Evolutionary conservation across 1,140 invertebrate genomes (phyloP).

Genomic region (Camponotus vicinus): DNA sequence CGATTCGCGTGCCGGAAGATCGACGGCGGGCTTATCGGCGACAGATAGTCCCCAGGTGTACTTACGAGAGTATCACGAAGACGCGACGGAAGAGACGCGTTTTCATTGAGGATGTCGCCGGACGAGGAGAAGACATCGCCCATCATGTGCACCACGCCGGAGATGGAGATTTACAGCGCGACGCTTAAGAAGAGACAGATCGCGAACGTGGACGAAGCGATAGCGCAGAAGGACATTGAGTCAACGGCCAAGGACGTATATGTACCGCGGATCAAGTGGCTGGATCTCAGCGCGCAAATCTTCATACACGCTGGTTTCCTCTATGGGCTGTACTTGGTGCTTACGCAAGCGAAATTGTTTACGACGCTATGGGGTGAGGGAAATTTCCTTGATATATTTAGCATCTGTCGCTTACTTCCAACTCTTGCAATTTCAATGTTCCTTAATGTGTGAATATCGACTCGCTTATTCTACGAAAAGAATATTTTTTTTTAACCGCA

Average conservation of each 20-base stretch:
- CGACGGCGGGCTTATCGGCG: not conserved
- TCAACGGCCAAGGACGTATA: constrained; percentile 85
- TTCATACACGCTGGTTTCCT: constrained; percentile 90
- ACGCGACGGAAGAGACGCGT: not conserved
- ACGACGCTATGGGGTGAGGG: constrained; percentile 91
- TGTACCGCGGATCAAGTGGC: constrained; percentile 89
- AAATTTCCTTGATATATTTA: not conserved
- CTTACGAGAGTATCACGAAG: not conserved
- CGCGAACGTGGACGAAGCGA: not conserved
- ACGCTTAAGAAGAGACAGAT: constrained; percentile 3
- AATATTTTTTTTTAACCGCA: not conserved
- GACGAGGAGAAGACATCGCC: constrained; percentile 69
- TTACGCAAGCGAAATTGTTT: constrained; percentile 88
- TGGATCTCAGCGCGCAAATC: constrained; percentile 89
- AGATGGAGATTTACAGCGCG: constrained; percentile 15
- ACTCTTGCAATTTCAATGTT: not conserved
- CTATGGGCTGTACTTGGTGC: constrained; percentile 90
- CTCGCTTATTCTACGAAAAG: not conserved
- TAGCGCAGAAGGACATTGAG: constrained; percentile 13
- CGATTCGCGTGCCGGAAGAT: not conserved
- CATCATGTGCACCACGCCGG: constrained; percentile 10
- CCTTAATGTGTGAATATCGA: not conserved
- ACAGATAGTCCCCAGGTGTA: not conserved
- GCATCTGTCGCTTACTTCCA: not conserved
- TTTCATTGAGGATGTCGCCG: constrained; percentile 61